These are phyloP conservation scores for Hylyphantes graminicola DNA, from an alignment of 1,140 invertebrate genomes.

Conservation along the genomic window DNA sequence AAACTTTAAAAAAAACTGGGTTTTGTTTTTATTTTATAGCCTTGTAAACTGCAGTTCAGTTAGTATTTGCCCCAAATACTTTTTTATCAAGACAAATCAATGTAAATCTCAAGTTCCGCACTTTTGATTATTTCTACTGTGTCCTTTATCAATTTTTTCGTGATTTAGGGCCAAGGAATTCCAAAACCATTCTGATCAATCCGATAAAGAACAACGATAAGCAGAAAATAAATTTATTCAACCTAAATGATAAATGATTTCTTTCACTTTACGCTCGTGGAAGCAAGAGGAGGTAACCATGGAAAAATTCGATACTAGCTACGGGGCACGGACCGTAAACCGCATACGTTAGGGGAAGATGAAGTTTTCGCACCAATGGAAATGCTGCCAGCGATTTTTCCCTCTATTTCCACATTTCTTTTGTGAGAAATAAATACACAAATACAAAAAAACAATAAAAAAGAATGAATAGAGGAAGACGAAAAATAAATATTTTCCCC, in stretches of 20 bases:
- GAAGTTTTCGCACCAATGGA: constrained; percentile 49
- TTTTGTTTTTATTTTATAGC: too few relatives aligned
- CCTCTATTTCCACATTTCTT: not conserved
- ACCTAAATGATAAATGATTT: constrained; percentile 53
- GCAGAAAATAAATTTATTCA: constrained; percentile 46
- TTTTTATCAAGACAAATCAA: constrained; percentile 1
- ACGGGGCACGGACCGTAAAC: constrained; percentile 33
- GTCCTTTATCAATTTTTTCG: not conserved
- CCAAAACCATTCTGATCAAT: constrained; percentile 8
- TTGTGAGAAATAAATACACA: constrained; percentile 39
- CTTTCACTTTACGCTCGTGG: constrained; percentile 26
- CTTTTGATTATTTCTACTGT: not conserved
- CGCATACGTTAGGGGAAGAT: constrained; percentile 8
- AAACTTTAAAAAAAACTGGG: too few relatives aligned
- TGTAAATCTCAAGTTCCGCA: not conserved
- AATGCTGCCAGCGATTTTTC: constrained; percentile 43
- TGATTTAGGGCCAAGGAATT: constrained; percentile 4
- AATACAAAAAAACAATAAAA: constrained; percentile 4
- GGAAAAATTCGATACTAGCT: constrained; percentile 35
- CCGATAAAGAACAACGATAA: constrained; percentile 46
- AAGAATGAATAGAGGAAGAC: constrained; percentile 18
- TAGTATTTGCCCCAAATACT: not conserved
- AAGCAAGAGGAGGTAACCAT: not conserved
- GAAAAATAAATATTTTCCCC: constrained; percentile 52
- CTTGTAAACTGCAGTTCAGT: too few relatives aligned